Evolutionary conservation across 2,113 vertebrate species (phyloP).

Genomic region (Ictalurus furcatus): DNA sequence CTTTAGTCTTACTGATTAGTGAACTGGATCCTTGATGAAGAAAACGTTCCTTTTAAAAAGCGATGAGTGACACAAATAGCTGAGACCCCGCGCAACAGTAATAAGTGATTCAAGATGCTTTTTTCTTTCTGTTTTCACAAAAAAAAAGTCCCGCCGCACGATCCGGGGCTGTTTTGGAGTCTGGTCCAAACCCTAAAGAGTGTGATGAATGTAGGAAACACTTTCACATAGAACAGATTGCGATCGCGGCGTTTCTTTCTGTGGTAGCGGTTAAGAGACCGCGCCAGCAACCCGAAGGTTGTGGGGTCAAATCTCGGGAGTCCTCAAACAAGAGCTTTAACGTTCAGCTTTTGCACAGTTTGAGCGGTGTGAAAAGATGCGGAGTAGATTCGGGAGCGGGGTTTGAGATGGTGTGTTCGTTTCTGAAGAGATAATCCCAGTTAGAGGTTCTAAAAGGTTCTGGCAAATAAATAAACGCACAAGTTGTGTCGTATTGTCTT

Average conservation of each 20-base stretch:
- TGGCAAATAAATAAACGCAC: background rate
- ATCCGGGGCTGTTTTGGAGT: constrained; percentile 6
- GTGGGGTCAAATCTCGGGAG: constrained; percentile 13
- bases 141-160: constrained; percentile 14
- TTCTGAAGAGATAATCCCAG: background rate
- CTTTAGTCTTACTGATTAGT: background rate
- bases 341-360: background rate
- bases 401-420: background rate
- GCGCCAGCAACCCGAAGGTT: constrained; percentile 13
- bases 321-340: background rate
- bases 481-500: background rate
- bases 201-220: constrained; percentile 29
- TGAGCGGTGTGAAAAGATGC: background rate
- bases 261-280: constrained; percentile 5
- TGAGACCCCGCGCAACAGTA: background rate
- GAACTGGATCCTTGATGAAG: background rate
- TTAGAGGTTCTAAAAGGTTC: background rate
- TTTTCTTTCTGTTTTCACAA: background rate
- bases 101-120: constrained; percentile 34
- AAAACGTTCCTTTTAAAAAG: background rate
- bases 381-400: background rate
- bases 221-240: constrained; percentile 21
- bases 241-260: background rate
- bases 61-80: constrained; percentile 6
- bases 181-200: constrained; percentile 29